Base-by-base conservation (phyloP, 2,797 vertebrate species). In the Geotrypetes seraphini region DNA sequence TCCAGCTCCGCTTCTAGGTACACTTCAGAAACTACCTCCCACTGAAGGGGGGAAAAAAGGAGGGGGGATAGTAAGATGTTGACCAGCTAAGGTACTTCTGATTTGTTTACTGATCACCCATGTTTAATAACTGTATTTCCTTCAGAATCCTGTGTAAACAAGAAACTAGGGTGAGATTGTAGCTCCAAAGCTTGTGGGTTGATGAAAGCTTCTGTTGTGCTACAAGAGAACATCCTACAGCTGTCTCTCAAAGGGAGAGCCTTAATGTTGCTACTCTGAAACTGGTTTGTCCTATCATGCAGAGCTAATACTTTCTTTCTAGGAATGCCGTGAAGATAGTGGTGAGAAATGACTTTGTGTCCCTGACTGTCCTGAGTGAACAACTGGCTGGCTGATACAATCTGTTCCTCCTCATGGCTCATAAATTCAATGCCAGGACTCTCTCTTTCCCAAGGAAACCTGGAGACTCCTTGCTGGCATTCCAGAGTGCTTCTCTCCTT, bases 61-160 rank as follows among this genome's bases (percentile, higher is more conserved):
- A n/a, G n/a, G n/a, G n/a, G n/a, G n/a, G n/a, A n/a, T n/a, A n/a
- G n/a, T n/a, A n/a, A n/a, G n/a, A n/a, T n/a, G n/a, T n/a, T n/a
- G n/a, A n/a, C n/a, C n/a, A n/a, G n/a, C n/a, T n/a, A n/a, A n/a
- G n/a, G n/a, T n/a, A n/a, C n/a, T n/a, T n/a, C n/a, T n/a, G n/a
- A n/a, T n/a, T n/a, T n/a, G n/a, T n/a, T n/a, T n/a, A n/a, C n/a
- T n/a, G 26, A 19, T 31, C 63, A 78, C 5, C 19, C 39, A 49
- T 97, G 92, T 57, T 82, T 96, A 14, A 97, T 97, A 30, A 97
- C 87, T 30, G 68, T 48, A 64, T 93, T 88, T 45, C 91, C 94
- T 53, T 97, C 75, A 0, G 92, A 93, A 51, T 98, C 93, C 63
- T 96, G 87, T 1, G 92, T 95, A 63, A 97, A 95, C 36, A 70